phyloP scores from a whole-genome alignment of 2,888 invertebrate species.

The Alviniconcha strummeri region DNA sequence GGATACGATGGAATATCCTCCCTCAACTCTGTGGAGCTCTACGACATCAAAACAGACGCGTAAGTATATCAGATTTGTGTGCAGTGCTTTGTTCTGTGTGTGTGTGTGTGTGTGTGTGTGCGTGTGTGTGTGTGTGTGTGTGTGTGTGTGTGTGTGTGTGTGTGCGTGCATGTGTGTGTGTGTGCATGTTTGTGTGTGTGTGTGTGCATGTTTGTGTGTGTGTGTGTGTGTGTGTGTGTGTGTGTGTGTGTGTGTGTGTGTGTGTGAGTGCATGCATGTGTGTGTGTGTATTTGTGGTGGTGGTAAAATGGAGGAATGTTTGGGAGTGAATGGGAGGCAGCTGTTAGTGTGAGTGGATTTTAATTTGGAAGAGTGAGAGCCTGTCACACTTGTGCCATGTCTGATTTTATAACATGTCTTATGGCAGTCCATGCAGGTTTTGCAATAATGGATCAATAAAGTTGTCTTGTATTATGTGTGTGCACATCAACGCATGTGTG shows the following conservation, averaged over 20 bases:
- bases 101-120: no score
- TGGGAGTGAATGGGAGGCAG: no score
- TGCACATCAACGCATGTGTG: no score
- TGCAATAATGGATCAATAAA: no score
- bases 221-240: constrained; percentile 2
- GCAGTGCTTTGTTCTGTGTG: no score
- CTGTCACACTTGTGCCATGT: no score
- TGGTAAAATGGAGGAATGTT: neutral
- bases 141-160: constrained; percentile 15
- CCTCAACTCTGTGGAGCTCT: constrained; percentile 70
- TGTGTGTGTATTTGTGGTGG: constrained; percentile 31
- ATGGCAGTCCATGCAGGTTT: no score
- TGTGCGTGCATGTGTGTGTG: neutral
- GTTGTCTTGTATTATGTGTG: no score
- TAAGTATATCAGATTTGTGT: constrained; percentile 24
- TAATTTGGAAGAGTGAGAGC: no score
- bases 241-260: neutral
- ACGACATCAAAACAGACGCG: constrained; percentile 52
- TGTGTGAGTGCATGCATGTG: neutral
- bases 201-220: constrained; percentile 25
- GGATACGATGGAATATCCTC: constrained; percentile 73
- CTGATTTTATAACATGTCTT: no score
- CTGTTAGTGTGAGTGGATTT: no score
- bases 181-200: neutral
- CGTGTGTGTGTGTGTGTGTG: constrained; percentile 9